phyloP scores from a whole-genome alignment of 2,797 vertebrate genomes.

The Apogon hyalosoma region DNA sequence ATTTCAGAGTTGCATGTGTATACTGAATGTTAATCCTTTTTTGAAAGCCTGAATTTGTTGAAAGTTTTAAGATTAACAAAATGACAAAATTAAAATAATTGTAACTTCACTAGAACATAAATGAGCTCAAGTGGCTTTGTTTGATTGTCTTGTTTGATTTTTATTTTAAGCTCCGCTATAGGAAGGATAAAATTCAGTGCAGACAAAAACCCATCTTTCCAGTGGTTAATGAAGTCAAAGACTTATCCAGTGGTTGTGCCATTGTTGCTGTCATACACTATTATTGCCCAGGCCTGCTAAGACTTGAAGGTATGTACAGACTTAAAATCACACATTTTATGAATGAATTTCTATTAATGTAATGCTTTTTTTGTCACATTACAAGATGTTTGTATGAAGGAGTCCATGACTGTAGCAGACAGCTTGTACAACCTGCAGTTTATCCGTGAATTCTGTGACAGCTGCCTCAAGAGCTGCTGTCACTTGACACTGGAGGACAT shows the following conservation, averaged over 20 bases:
- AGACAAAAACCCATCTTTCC: constrained; percentile 90
- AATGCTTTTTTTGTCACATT: not conserved
- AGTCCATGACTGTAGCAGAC: constrained; percentile 90
- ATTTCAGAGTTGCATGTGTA: not conserved
- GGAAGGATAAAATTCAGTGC: constrained; percentile 90
- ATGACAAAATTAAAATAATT: not conserved
- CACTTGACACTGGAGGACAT: constrained; percentile 90
- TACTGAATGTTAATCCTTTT: not conserved
- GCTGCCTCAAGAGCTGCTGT: constrained; percentile 90
- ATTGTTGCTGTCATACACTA: constrained; percentile 91
- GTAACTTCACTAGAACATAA: not conserved
- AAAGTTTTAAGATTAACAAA: constrained; percentile 25
- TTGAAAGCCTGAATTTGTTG: constrained; percentile 15
- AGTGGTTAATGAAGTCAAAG: constrained; percentile 86
- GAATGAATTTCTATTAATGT: not conserved
- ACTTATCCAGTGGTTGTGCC: constrained; percentile 90
- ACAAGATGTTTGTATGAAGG: constrained; percentile 92
- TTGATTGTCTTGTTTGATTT: constrained; percentile 38
- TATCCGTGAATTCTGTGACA: constrained; percentile 90
- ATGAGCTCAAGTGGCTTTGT: constrained; percentile 1
- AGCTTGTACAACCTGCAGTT: constrained; percentile 92
- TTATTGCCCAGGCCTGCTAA: constrained; percentile 91
- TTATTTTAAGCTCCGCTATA: constrained; percentile 89
- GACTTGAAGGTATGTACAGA: constrained; percentile 87
- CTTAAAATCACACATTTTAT: not conserved